These are phyloP conservation scores for Stenolophus ochropezus DNA, from an alignment of 2,888 invertebrate genomes.

Conservation along the genomic window DNA sequence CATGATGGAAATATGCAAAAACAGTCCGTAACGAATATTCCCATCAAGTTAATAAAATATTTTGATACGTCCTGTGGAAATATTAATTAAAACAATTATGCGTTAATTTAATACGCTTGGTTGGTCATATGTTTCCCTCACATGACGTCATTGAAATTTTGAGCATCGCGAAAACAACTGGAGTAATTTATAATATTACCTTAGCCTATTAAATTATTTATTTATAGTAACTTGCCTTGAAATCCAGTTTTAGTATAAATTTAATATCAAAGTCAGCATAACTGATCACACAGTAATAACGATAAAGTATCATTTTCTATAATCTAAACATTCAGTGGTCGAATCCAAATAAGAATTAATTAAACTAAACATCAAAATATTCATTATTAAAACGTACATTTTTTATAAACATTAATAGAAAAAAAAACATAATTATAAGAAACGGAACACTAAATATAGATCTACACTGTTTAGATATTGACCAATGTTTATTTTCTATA, in stretches of 20 bases:
- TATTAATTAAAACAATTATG: slow-evolving; percentile 57
- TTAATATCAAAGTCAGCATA: no score
- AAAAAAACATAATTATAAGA: no score
- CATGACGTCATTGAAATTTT: slow-evolving; percentile 32
- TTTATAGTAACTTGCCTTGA: slow-evolving; percentile 20
- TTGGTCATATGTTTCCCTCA: slow-evolving; percentile 27
- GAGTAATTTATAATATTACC: not conserved
- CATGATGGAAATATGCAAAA: not conserved
- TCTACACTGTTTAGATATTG: no score
- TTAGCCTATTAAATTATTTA: slow-evolving; percentile 10
- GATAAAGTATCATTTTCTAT: not conserved
- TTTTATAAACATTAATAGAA: no score
- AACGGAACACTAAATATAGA: no score
- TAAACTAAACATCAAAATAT: no score
- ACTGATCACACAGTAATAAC: not conserved
- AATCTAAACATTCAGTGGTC: no score
- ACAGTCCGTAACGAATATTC: slow-evolving; percentile 12
- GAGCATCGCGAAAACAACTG: slow-evolving; percentile 18
- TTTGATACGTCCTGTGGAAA: slow-evolving; percentile 58
- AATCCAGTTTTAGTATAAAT: slow-evolving; percentile 6
- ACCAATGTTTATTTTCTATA: no score
- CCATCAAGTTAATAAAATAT: slow-evolving; percentile 53
- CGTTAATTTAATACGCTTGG: slow-evolving; percentile 45
- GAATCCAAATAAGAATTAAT: no score
- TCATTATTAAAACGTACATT: no score